phyloP scores from a whole-genome alignment of 2,888 invertebrate genomes.

The Belgica antarctica region DNA sequence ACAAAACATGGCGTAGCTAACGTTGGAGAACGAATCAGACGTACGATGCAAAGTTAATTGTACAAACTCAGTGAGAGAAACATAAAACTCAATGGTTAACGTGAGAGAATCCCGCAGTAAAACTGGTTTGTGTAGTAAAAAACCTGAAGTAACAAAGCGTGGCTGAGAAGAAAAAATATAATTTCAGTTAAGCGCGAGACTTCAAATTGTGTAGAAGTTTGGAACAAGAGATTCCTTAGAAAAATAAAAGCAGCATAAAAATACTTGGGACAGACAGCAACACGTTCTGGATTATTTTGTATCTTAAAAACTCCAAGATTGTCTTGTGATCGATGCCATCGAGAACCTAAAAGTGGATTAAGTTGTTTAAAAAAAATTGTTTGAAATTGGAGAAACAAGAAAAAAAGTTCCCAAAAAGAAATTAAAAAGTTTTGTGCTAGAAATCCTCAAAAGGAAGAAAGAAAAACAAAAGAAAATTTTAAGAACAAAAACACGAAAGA shows the following conservation, averaged over 20 bases:
- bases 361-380: too few species aligned
- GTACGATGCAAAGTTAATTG: background rate
- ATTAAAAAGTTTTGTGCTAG: background rate
- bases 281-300: too few species aligned
- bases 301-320: too few species aligned
- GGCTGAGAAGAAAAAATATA: constrained; percentile 1
- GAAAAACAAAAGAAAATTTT: background rate
- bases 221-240: background rate
- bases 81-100: background rate
- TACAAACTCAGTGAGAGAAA: background rate
- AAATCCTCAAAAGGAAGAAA: background rate
- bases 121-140: background rate
- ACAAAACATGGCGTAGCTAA: background rate
- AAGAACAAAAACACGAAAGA: background rate
- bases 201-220: background rate
- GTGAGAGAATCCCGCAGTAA: background rate
- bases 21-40: background rate
- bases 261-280: too few species aligned
- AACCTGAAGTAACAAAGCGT: background rate
- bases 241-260: too few species aligned
- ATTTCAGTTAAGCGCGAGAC: constrained; percentile 23
- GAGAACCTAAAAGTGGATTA: too few species aligned
- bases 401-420: too few species aligned
- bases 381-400: too few species aligned
- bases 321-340: too few species aligned